Evolutionary conservation across 2,113 vertebrate species (phyloP), one percentile per base, ranked within the genome.

Genomic region (Amphiprion percula): DNA sequence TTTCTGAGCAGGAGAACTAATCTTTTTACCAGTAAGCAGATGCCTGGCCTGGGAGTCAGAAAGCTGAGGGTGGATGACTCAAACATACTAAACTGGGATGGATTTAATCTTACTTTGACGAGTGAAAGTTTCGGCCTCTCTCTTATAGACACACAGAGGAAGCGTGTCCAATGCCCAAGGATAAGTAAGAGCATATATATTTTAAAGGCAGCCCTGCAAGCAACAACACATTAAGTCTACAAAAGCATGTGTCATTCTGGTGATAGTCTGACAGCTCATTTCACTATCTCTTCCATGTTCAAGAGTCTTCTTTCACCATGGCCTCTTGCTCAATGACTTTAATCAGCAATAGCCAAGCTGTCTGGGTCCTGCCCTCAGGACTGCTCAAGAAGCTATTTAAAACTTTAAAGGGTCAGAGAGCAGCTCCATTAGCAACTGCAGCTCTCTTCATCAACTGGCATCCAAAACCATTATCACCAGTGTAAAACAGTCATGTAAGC

Each of bases 1-100:
- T 19, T 85, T 90, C 84, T 75, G 83, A 82, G 74, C 79, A 19
- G 49, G 28, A 84, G 67, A 83, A 87, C 70, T 74, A 9, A 69
- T 79, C 53, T 68, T 83, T 21, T 83, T 80, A 83, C 74, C 84
- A 82, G 83, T 72, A 87, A 62, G 49, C 82, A 85, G 73, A 79
- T 85, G 77, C 41, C 75, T 83, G 59, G 77, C 80, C 82, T 79
- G 67, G 64, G 79, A 86, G 75, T 70, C 66, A 64, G 28, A 88
- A 68, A 70, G 60, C 58, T 53, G 54, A 63, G 59, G 50, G 82
- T 70, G 30, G 65, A 88, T 79, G 75, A 86, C 69, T 90, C 74
- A 86, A 73, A 53, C 52, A 47, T 10, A 61, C 72, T 82, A 82
- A 72, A 79, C 56, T 64, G n/a, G 39, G 61, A 12, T 33, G 67